A percentile compares a stretch with the other conserved stretches of the same genome.
phyloP scores from a whole-genome alignment of 2,888 invertebrate species.

The Ischnura elegans region DNA sequence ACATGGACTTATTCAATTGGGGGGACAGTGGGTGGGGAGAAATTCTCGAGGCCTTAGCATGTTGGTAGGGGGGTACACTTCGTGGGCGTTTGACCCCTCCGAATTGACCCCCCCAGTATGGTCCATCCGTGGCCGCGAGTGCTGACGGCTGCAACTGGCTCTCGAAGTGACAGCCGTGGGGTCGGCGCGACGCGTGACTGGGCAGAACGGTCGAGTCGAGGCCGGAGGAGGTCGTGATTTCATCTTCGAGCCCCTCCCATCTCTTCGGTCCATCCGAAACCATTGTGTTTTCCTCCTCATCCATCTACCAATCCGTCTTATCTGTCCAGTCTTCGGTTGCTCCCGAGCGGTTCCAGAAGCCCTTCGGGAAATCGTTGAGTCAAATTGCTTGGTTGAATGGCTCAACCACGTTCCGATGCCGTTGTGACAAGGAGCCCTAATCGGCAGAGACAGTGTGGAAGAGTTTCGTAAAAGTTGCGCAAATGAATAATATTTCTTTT shows the following conservation, averaged over 20 bases:
- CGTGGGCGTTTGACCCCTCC: constrained; percentile 49
- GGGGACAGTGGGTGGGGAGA: not conserved
- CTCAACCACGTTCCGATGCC: not conserved
- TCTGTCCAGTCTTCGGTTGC: not conserved
- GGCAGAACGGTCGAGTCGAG: not conserved
- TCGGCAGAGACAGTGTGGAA: no score
- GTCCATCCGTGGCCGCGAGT: not conserved
- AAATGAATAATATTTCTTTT: no score
- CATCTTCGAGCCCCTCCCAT: not conserved
- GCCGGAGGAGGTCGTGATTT: constrained; percentile 57
- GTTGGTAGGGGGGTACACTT: not conserved
- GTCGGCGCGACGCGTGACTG: constrained; percentile 45
- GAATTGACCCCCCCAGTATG: not conserved
- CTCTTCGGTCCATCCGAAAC: not conserved
- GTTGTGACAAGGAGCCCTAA: no score
- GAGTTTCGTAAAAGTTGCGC: no score
- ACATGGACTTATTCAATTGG: not conserved
- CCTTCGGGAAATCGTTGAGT: not conserved
- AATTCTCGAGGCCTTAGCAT: not conserved
- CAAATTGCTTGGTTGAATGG: not conserved
- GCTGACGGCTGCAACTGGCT: constrained; percentile 53
- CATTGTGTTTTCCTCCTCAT: constrained; percentile 50
- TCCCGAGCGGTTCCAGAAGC: not conserved
- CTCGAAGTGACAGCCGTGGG: constrained; percentile 59
- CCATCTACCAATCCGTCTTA: constrained; percentile 13